Evolutionary conservation across 2,888 invertebrate species (phyloP).

Genomic region (Junonia oenone): DNA sequence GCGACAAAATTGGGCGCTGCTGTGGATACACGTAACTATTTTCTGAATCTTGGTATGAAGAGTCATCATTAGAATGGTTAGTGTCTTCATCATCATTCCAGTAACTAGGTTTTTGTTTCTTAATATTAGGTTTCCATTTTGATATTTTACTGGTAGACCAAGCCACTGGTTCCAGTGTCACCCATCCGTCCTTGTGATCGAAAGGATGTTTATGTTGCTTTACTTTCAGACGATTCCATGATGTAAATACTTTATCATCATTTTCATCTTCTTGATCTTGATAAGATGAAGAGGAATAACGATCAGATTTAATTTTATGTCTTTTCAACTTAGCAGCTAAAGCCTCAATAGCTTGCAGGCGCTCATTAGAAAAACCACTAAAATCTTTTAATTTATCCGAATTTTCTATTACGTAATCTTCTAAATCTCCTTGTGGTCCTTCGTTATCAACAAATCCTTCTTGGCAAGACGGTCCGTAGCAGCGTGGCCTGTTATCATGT

Average conservation of each 20-base stretch:
- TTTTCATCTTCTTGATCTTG: slow-evolving; percentile 45
- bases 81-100: slow-evolving; percentile 62
- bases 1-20: slow-evolving; percentile 52
- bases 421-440: slow-evolving; percentile 77
- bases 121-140: slow-evolving; percentile 86
- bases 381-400: slow-evolving; percentile 77
- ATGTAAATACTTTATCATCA: slow-evolving; percentile 57
- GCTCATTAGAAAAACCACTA: slow-evolving; percentile 59
- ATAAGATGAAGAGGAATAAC: slow-evolving; percentile 34
- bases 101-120: slow-evolving; percentile 69
- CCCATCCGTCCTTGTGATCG: slow-evolving; percentile 88
- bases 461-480: slow-evolving; percentile 71
- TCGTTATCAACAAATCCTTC: slow-evolving; percentile 50
- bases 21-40: slow-evolving; percentile 51
- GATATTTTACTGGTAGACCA: slow-evolving; percentile 90
- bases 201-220: slow-evolving; percentile 80
- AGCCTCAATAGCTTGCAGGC: slow-evolving; percentile 64
- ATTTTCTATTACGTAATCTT: slow-evolving; percentile 79
- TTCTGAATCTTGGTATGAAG: slow-evolving; percentile 46
- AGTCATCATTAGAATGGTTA: slow-evolving; percentile 44
- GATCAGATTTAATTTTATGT: slow-evolving; percentile 54
- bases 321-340: slow-evolving; percentile 71
- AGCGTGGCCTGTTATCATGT: slow-evolving; percentile 53
- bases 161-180: slow-evolving; percentile 86
- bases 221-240: slow-evolving; percentile 76